A percentile compares a stretch with the other conserved stretches of the same genome.
Evolutionary conservation across 2,797 vertebrate genomes (phyloP).

Genomic region (Xiphophorus birchmanni): DNA sequence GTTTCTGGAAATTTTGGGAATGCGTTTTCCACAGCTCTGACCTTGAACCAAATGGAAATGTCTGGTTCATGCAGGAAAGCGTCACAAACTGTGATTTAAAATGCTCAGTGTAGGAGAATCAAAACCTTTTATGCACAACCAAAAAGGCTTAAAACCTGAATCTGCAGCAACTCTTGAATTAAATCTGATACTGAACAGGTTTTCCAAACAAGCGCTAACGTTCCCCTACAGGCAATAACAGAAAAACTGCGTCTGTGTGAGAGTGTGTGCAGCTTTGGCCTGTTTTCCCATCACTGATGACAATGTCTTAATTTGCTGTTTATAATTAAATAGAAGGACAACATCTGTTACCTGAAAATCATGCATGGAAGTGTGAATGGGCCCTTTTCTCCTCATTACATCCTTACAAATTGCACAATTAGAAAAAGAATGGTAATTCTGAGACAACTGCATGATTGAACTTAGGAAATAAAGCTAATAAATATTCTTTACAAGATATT

Average conservation of each 20-base stretch:
- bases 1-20: background rate
- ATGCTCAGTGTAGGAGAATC: background rate
- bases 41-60: background rate
- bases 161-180: slow-evolving; percentile 32
- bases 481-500: slow-evolving; percentile 1
- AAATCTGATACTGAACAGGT: slow-evolving; percentile 35
- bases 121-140: background rate
- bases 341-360: slow-evolving; percentile 62
- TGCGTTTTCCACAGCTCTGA: background rate
- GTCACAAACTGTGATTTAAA: background rate
- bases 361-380: slow-evolving; percentile 8
- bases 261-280: slow-evolving; percentile 10
- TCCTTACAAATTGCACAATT: slow-evolving; percentile 1
- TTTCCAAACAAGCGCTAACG: slow-evolving; percentile 33
- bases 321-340: slow-evolving; percentile 63
- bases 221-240: slow-evolving; percentile 31
- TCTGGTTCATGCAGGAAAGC: background rate
- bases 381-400: slow-evolving; percentile 1
- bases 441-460: slow-evolving; percentile 1
- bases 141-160: background rate
- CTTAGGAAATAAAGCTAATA: background rate
- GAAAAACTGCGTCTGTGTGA: slow-evolving; percentile 9
- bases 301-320: slow-evolving; percentile 58
- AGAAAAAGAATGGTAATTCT: slow-evolving; percentile 1
- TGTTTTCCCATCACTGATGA: slow-evolving; percentile 38